phyloP scores from a whole-genome alignment of 1,140 invertebrate species.

The Hylaeus volcanicus region DNA sequence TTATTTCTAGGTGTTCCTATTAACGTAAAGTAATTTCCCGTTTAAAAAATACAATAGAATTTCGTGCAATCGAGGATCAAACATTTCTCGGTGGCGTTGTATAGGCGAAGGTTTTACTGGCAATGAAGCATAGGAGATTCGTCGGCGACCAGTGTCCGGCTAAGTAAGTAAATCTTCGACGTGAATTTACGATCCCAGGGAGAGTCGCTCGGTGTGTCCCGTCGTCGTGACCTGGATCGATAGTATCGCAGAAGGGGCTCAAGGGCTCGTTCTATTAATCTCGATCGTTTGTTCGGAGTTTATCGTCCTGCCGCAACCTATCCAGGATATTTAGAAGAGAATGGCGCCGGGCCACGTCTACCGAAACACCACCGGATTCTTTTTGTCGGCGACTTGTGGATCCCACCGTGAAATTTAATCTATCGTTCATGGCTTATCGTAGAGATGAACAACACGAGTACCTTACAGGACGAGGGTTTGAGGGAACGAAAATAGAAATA shows the following conservation, averaged over 20 bases:
- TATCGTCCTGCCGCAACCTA: conserved; percentile 51
- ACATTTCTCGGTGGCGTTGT: background rate
- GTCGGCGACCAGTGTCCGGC: conserved; percentile 22
- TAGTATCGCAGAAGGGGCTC: conserved; percentile 52
- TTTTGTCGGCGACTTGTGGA: conserved; percentile 16
- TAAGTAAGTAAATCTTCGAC: conserved; percentile 66
- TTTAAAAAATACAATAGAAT: too few species aligned
- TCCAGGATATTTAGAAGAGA: conserved; percentile 18
- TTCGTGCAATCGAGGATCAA: background rate
- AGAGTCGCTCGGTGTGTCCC: conserved; percentile 43
- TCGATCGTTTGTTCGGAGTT: conserved; percentile 61
- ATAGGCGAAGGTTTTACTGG: conserved; percentile 8
- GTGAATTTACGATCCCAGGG: conserved; percentile 57
- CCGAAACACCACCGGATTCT: background rate
- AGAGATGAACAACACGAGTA: background rate
- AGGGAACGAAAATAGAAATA: too few species aligned
- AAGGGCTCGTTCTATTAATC: conserved; percentile 61
- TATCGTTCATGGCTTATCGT: conserved; percentile 3
- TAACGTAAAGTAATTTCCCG: too few species aligned
- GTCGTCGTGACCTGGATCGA: conserved; percentile 49
- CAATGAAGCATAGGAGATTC: conserved; percentile 38
- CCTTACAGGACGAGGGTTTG: background rate
- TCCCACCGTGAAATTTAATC: conserved; percentile 9
- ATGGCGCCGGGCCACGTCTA: background rate
- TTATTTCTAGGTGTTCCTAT: too few species aligned